Base-by-base conservation (phyloP, 1,140 invertebrate genomes). In the Hormaphis cornu region DNA sequence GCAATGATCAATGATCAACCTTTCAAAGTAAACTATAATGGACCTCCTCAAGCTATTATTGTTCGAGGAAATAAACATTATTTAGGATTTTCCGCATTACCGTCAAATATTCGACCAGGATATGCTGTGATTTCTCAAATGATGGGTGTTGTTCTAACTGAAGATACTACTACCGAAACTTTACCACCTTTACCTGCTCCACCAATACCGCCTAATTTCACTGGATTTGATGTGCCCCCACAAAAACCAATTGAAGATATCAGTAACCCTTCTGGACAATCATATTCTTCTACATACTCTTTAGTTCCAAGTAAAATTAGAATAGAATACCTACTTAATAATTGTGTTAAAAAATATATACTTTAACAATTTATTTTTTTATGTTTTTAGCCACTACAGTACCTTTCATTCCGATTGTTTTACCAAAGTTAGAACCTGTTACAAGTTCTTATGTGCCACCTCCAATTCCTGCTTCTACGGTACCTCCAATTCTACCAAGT, bases 11-110 rank as follows among this genome's bases (percentile, higher is more conserved):
- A 95, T 76, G 90, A 91, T 46, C 82, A 86, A 73, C 85, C 88
- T 1, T 91, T 92, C 76, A 84, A 87, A 76, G 85, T 90, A 53
- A 73, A 93, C 71, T 97, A 95, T 81, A 95, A 94, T 53, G 95
- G 93, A 10, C 81, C 95, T 44, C 93, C 94, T 0, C 91, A 93
- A 75, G 87, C 92, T 1, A 87, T 95, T 61, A 83, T 88, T 58
- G 82, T 96, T 28, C 84, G 86, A 24, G 87, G 86, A 20, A 85
- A 86, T 71, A 88, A 88, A 72, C 89, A 93, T 78, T 93, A 89
- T 73, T 84, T 98, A 22, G 81, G 91, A 35, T 86, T 95, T 72
- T 83, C 88, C 0, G 87, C 88, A 0, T 79, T 95, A 58, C 90
- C 93, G 0, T 84, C 86, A 58, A 86, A 88, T 26, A 80, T 89